Evolutionary conservation across 1,140 invertebrate genomes (phyloP), one percentile per base, ranked within the genome.

Genomic region (Aculops lycopersici): DNA sequence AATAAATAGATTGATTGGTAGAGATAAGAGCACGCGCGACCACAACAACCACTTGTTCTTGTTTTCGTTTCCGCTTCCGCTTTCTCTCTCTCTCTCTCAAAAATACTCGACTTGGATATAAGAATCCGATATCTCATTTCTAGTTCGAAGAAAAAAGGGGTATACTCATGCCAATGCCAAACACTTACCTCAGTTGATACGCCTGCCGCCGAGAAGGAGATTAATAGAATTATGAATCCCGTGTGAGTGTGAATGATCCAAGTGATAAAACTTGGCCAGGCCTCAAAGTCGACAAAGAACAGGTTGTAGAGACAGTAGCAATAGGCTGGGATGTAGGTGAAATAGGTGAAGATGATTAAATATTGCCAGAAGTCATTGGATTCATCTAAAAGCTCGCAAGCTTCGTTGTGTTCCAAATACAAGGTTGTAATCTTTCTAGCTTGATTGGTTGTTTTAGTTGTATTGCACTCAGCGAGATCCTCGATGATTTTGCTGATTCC

Each of bases 291-390:
- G 15, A 40, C 45, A 39, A 47, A 47, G 20, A 47, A 47, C 14
- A 47, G 20, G 20, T 46, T 47, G 20, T 47, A 47, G 4, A 47
- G 36, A 21, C 37, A 43, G 17, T 47, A 47, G 37, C 45, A 47
- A 31, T 41, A 35, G 21, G 39, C 40, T 5, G 45, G 45, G 16
- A 47, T 47, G 21, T 41, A 46, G 37, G 44, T 44, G 15, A 46
- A 20, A 17, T 42, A 46, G n/a, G 39, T 47, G 38, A 41, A 47
- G 38, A 47, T 45, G 12, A 45, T 42, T 24, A 38, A 41, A 8
- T 20, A 36, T 21, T 47, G 45, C 45, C 45, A 47, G 21, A 47
- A 47, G 8, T 17, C 38, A 21, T 47, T 47, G 3, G 45, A 45
- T 35, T 47, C 45, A 38, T 47, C 45, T 1, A 46, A 37, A 17